A percentile compares a stretch with the other conserved stretches of the same genome.
phyloP scores from a whole-genome alignment of 2,797 vertebrate species.

The Brachymystax lenok region DNA sequence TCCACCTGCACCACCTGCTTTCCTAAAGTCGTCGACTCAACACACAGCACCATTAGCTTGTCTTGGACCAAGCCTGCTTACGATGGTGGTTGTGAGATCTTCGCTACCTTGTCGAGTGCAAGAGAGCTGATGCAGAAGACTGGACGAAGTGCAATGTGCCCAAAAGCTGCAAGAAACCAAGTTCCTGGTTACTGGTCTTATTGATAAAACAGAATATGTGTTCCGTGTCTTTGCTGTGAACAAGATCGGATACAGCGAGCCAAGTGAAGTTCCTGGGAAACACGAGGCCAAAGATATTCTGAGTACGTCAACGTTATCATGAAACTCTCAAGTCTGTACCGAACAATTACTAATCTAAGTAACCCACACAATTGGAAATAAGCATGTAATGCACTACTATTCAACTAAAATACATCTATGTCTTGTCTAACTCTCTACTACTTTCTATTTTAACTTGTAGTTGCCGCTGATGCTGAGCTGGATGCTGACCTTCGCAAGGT shows the following conservation, averaged over 20 bases:
- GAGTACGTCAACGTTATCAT: constrained; percentile 76
- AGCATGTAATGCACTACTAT: constrained; percentile 4
- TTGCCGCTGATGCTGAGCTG: constrained; percentile 94
- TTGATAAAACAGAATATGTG: constrained; percentile 89
- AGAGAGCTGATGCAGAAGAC: constrained; percentile 84
- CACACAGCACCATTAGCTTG: constrained; percentile 87
- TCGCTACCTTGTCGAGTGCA: constrained; percentile 93
- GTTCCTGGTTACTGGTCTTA: constrained; percentile 86
- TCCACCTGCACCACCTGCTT: constrained; percentile 96
- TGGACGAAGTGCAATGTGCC: constrained; percentile 95
- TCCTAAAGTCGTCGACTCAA: constrained; percentile 94
- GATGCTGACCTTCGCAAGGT: constrained; percentile 94
- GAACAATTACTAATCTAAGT: background rate
- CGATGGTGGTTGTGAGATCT: constrained; percentile 96
- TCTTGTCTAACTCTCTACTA: background rate
- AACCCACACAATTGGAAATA: background rate
- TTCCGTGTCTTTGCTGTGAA: constrained; percentile 94
- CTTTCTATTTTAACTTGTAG: constrained; percentile 59
- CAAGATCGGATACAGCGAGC: constrained; percentile 95
- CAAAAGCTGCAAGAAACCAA: constrained; percentile 90
- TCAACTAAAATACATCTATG: background rate
- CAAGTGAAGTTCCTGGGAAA: constrained; percentile 94
- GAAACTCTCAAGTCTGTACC: background rate
- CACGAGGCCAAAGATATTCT: constrained; percentile 93
- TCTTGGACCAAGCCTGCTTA: constrained; percentile 97